A percentile compares a stretch with the other conserved stretches of the same genome.
These are phyloP conservation scores for Oxygymnocypris stewartii DNA, from an alignment of 2,113 vertebrate genomes.

Conservation along the genomic window DNA sequence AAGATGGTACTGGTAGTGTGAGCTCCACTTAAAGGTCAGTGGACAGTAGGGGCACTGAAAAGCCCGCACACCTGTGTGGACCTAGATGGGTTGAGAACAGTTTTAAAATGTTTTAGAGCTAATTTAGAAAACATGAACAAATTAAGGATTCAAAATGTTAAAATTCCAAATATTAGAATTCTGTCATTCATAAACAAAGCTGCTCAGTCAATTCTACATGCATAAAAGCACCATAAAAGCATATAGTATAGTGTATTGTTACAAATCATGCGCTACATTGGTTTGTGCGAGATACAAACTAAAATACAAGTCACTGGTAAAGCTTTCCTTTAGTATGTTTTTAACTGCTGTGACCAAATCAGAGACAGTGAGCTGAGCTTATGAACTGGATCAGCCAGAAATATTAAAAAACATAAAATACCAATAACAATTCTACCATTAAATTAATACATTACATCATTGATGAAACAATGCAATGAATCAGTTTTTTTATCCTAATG, in stretches of 20 bases:
- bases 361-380: background rate
- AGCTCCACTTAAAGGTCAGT: slow-evolving; percentile 92
- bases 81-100: slow-evolving; percentile 60
- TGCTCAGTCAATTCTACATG: background rate
- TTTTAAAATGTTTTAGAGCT: background rate
- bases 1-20: slow-evolving; percentile 91
- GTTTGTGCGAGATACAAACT: background rate
- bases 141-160: too few species aligned
- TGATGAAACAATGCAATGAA: background rate
- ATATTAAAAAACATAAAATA: too few species aligned
- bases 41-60: slow-evolving; percentile 89
- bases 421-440: too few species aligned
- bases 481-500: background rate
- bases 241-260: background rate
- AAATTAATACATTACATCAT: background rate
- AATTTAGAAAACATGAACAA: background rate
- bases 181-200: background rate
- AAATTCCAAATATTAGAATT: background rate
- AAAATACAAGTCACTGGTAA: background rate
- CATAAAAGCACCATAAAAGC: background rate
- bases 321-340: background rate
- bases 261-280: background rate
- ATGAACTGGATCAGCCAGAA: background rate
- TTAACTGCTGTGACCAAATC: background rate
- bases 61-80: slow-evolving; percentile 89